Conservation (phyloP, 2,888 invertebrate genomes). For the Fabriciana adippe region DNA sequence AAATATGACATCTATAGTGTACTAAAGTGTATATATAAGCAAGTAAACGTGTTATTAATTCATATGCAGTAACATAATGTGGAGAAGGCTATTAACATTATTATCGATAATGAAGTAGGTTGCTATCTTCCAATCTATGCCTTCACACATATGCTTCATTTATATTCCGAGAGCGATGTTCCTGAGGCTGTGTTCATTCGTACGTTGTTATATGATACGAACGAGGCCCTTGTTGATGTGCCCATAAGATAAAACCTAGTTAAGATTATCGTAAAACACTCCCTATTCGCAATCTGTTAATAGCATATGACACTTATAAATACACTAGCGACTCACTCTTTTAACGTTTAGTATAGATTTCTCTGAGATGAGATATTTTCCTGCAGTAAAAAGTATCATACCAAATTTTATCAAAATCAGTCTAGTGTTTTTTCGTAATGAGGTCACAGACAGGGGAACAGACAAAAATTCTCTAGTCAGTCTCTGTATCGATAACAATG, state of each 20-base stretch:
- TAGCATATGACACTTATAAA: too few relatives aligned
- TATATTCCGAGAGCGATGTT: slow-evolving; percentile 6
- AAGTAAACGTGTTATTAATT: not conserved
- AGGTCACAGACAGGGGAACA: too few relatives aligned
- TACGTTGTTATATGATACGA: not conserved
- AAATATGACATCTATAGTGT: too few relatives aligned
- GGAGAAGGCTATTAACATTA: slow-evolving; percentile 3
- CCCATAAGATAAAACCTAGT: not conserved
- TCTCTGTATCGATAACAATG: too few relatives aligned
- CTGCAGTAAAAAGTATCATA: too few relatives aligned
- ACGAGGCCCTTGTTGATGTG: not conserved
- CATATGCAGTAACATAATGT: not conserved
- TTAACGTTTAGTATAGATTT: too few relatives aligned
- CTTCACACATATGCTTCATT: slow-evolving; percentile 16
- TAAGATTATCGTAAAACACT: not conserved
- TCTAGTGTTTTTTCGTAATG: too few relatives aligned
- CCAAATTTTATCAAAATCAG: too few relatives aligned
- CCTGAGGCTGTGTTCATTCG: not conserved
- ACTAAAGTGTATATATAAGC: too few relatives aligned
- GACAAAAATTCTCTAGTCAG: too few relatives aligned
- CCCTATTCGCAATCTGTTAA: not conserved
- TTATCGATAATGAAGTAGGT: not conserved
- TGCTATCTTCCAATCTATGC: slow-evolving; percentile 8
- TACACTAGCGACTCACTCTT: too few relatives aligned
- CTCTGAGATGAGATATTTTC: too few relatives aligned